Conservation (phyloP, 2,113 vertebrate species). For the Reinhardtius hippoglossoides region DNA sequence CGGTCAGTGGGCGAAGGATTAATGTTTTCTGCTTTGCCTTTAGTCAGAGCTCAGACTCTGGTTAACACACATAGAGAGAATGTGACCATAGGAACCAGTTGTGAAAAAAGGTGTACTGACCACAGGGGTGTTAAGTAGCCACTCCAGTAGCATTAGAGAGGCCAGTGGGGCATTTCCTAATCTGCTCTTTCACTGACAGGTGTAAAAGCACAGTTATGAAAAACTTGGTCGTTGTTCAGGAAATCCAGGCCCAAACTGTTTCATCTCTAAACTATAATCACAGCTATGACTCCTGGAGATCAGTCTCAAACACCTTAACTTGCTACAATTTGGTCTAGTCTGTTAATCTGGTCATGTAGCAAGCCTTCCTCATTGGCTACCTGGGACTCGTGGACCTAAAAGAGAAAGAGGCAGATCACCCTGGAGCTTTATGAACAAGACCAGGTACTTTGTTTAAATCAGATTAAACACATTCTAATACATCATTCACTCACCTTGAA, state of each 20-base stretch:
- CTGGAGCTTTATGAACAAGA: neutral
- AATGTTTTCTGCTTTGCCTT: neutral
- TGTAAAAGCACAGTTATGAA: constrained; percentile 22
- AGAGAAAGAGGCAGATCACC: neutral
- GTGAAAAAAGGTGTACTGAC: neutral
- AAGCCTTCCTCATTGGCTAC: constrained; percentile 77
- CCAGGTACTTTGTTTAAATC: neutral
- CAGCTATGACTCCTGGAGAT: neutral
- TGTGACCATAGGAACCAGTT: neutral
- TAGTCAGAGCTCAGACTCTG: neutral
- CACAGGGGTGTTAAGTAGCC: neutral
- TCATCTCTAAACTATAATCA: neutral
- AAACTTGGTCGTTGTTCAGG: neutral
- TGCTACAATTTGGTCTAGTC: constrained; percentile 49
- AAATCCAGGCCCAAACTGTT: neutral
- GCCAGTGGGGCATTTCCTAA: neutral
- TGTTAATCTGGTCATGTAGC: constrained; percentile 59
- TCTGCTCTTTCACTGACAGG: neutral
- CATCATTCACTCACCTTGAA: constrained; percentile 86
- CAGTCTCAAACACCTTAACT: constrained; percentile 25
- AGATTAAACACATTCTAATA: neutral
- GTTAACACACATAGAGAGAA: neutral
- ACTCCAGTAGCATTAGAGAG: neutral
- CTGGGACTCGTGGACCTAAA: constrained; percentile 79
- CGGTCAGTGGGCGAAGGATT: neutral